phyloP scores from a whole-genome alignment of 2,888 invertebrate species.

The Eilema griseolum region DNA sequence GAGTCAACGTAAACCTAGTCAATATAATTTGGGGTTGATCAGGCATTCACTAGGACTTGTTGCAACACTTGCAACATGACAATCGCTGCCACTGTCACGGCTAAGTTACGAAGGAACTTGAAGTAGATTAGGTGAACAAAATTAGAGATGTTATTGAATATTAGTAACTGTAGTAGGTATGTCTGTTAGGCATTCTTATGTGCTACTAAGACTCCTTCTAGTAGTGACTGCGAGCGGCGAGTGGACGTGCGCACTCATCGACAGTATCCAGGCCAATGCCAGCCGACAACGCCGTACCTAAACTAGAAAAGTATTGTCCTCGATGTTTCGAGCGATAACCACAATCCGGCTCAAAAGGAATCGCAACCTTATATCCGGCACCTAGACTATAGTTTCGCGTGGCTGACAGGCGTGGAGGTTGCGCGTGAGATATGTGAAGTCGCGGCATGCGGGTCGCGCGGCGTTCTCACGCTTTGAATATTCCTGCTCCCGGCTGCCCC shows the following conservation, averaged over 20 bases:
- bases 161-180: conserved; percentile 32
- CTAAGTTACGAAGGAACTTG: conserved; percentile 22
- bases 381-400: conserved; percentile 66
- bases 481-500: conserved; percentile 79
- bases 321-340: conserved; percentile 85
- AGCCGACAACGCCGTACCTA: conserved; percentile 79
- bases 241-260: conserved; percentile 82
- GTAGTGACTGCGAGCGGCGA: conserved; percentile 51
- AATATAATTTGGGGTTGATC: conserved; percentile 73
- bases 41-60: conserved; percentile 55
- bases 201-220: conserved; percentile 45
- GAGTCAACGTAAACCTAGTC: conserved; percentile 62
- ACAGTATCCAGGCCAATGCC: conserved; percentile 86
- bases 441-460: conserved; percentile 86
- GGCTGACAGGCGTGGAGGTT: conserved; percentile 70
- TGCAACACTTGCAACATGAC: conserved; percentile 23
- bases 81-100: conserved; percentile 25
- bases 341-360: conserved; percentile 58
- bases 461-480: conserved; percentile 87
- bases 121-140: conserved; percentile 41
- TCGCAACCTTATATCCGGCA: conserved; percentile 61
- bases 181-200: conserved; percentile 53
- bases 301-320: conserved; percentile 87
- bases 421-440: conserved; percentile 87
- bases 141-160: conserved; percentile 45